Evolutionary conservation across 2,797 vertebrate genomes (phyloP), one percentile per base, ranked within the genome.

Genomic region (Poliocrania exsul): DNA sequence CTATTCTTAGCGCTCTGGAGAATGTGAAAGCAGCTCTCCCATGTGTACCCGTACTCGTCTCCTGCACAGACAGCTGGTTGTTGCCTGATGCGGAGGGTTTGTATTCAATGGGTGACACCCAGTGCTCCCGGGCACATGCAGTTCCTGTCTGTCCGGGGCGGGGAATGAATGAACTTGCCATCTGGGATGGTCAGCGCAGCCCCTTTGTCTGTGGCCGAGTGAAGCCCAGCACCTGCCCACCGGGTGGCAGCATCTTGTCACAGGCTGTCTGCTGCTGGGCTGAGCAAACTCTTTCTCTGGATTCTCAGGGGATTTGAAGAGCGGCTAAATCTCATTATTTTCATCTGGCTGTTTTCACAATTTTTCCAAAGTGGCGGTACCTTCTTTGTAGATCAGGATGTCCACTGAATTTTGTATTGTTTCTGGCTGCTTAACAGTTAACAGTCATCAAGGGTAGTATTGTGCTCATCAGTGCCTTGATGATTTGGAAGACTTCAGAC

Each of bases 201-300:
- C 50, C 57, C n/a, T 90, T 95, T 91, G 89, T 94, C 26, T 42
- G 58, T 0, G 0, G n/a, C 77, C 0, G 0, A 6, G 54, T 42
- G 19, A 15, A 64, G 38, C 13, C 62, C 20, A 5, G 81, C 80
- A 75, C 78, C 95, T 92, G 92, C 96, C 95, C 86, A 13, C 83
- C 19, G 60, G 86, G 88, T 62, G 84, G 93, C 95, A 95, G 95
- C 91, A 86, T 64, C 65, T 69, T 56, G 51, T 69, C 3, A 0
- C 81, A 24, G 58, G 29, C 65, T 58, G 35, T 25, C 92, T 86
- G 93, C 74, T 70, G 50, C 69, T 3, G 46, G 3, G 4, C 77
- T 28, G 10, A 13, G 28, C 66, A 1, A 25, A 19, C 53, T 21
- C 17, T 26, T 40, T 28, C 46, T 66, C 49, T n/a, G n/a, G 0